Conservation (phyloP, 2,113 vertebrate genomes). For the Colaptes auratus region DNA sequence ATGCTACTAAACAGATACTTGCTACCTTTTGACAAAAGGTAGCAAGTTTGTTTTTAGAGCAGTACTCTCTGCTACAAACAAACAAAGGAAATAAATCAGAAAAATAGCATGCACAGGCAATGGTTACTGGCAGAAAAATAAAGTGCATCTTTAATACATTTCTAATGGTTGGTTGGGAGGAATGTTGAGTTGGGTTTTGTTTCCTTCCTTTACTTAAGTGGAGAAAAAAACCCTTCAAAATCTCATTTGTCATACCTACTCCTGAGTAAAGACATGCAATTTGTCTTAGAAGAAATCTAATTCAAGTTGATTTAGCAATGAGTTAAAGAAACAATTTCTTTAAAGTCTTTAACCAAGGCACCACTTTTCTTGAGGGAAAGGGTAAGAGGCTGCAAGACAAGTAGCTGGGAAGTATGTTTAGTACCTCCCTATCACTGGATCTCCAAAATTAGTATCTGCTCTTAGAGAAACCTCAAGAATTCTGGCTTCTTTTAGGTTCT, state of each 20-base stretch:
- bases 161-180: background rate
- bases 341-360: background rate
- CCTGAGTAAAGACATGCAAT: background rate
- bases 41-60: background rate
- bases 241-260: background rate
- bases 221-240: background rate
- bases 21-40: background rate
- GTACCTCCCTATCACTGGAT: background rate
- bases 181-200: rapidly evolving
- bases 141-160: background rate
- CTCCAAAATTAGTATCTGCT: background rate
- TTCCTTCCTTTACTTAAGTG: background rate
- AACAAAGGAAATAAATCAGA: background rate
- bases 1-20: background rate
- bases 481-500: background rate
- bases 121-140: background rate
- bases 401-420: background rate
- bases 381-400: background rate
- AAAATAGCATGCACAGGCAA: background rate
- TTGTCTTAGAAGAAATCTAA: background rate
- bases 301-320: background rate
- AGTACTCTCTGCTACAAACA: background rate
- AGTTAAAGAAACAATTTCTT: background rate
- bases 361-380: background rate
- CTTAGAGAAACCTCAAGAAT: background rate